Percentiles rank a stretch among this genome's conserved stretches.
Conservation (phyloP, 2,797 vertebrate genomes). For the Orientallactaga sibirica region DNA sequence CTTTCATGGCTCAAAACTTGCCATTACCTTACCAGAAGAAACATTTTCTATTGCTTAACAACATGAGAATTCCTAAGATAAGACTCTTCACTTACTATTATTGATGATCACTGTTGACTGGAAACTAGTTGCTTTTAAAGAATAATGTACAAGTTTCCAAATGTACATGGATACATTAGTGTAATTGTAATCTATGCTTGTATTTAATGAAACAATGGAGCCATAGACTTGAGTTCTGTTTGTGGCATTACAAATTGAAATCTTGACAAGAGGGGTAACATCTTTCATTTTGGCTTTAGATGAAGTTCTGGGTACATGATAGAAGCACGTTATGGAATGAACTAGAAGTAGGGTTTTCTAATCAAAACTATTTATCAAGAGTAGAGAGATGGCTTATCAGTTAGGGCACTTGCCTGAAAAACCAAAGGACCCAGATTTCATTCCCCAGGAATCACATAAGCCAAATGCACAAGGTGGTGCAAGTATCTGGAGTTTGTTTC, state of each 20-base stretch:
- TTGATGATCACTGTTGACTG: not conserved
- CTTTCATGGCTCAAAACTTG: not conserved
- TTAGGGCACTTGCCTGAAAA: no score
- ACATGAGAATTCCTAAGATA: not conserved
- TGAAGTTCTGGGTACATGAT: not conserved
- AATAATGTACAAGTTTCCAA: not conserved
- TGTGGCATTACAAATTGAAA: not conserved
- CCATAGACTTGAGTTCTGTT: not conserved
- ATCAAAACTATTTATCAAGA: not conserved
- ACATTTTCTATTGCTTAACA: not conserved
- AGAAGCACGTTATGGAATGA: not conserved
- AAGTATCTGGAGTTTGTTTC: no score
- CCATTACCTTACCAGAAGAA: not conserved
- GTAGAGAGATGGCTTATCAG: no score
- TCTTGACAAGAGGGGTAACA: not conserved
- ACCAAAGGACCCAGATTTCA: no score
- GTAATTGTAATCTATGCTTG: not conserved
- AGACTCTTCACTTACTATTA: constrained; percentile 6
- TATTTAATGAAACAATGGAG: not conserved
- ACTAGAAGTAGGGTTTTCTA: constrained; percentile 18
- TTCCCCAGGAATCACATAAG: no score
- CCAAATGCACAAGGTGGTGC: no score
- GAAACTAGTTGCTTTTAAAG: not conserved
- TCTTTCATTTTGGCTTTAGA: not conserved
- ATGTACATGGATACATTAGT: not conserved